Base-by-base conservation (phyloP, 1,140 invertebrate species). In the Cydia amplana region DNA sequence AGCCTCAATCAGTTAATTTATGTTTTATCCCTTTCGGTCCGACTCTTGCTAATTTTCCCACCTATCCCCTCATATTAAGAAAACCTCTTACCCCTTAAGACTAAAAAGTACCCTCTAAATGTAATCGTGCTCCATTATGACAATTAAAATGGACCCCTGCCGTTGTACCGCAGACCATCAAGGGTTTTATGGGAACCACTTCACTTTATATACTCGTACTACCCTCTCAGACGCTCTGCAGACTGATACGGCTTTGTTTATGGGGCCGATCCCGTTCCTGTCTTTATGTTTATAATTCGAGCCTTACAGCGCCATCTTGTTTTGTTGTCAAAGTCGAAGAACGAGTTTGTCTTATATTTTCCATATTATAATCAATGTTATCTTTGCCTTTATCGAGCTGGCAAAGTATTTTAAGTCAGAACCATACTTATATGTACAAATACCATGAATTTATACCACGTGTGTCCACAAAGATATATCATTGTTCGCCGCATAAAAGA, bases 161-260 rank as follows among this genome's bases (percentile, higher is more conserved):
- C 5, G 46, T 16, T 16, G 49, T n/a, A 51, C n/a, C n/a, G 12
- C 16, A 18, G n/a, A 18, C 49, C n/a, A 51, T 51, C 49, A 18
- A 18, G 49, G n/a, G 49, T n/a, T 51, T 51, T 51, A 51, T 51
- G 49, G 49, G 49, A 51, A 51, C 49, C 49, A 16, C 43, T 46
- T 46, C 10, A 40, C 36, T 40, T 40, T 40, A 40, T 10, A 40
- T 2, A n/a, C n/a, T 16, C 49, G 16, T 51, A 51, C 49, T 51
- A 51, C 49, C 16, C 49, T 51, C 49, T n/a, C n/a, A n/a, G 49
- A 18, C 49, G n/a, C 5, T 10, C 49, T 18, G 4, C 49, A 18
- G n/a, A n/a, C 49, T n/a, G n/a, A 51, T 51, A 51, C n/a, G 49
- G 49, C 49, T 51, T 51, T 51, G 49, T 51, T 51, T 51, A 51